A percentile compares a stretch with the other conserved stretches of the same genome.
Conservation (phyloP, 2,113 vertebrate species). For the Deroptyus accipitrinus region DNA sequence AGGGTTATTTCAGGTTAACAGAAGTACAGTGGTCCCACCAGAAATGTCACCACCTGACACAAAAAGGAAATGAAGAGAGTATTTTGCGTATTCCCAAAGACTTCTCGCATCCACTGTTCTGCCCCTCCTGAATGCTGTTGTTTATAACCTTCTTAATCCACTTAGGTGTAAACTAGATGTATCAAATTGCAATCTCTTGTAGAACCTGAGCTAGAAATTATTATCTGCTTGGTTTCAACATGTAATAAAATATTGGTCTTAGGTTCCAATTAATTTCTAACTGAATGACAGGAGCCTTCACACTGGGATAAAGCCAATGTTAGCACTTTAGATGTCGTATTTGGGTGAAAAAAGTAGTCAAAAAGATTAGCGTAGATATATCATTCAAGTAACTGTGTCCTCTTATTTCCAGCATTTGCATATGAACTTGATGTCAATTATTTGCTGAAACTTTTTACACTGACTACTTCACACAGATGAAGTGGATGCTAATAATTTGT, state of each 20-base stretch:
- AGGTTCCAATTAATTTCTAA: not conserved
- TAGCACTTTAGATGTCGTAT: not conserved
- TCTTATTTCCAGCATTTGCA: not conserved
- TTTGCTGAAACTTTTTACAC: not conserved
- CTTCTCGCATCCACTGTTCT: not conserved
- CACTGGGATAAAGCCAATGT: not conserved
- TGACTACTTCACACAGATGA: not conserved
- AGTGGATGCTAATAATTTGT: fast-evolving
- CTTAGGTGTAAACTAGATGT: not conserved
- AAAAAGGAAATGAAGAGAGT: not conserved
- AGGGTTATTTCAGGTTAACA: not conserved
- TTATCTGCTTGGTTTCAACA: not conserved
- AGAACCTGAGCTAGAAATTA: not conserved
- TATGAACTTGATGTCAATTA: not conserved
- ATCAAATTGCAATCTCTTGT: not conserved
- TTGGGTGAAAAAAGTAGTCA: not conserved
- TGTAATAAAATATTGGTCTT: not conserved
- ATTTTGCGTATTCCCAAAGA: not conserved
- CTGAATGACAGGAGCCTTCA: not conserved
- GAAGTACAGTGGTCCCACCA: not conserved
- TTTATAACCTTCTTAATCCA: not conserved
- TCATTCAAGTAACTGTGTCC: not conserved
- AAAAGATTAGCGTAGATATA: not conserved
- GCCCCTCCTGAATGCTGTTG: not conserved
- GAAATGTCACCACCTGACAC: not conserved